phyloP scores from a whole-genome alignment of 2,113 vertebrate genomes.

The Myotis yumanensis region DNA sequence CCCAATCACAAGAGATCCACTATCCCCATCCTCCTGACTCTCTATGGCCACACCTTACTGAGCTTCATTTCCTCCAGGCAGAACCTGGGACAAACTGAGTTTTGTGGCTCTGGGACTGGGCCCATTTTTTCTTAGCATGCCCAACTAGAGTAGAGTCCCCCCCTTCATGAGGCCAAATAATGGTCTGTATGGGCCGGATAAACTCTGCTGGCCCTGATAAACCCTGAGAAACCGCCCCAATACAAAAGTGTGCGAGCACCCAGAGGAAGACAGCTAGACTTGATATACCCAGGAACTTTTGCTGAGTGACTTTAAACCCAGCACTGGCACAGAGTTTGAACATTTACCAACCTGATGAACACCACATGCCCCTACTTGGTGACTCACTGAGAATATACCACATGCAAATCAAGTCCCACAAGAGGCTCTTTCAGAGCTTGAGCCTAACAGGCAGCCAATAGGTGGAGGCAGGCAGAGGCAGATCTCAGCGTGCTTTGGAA shows the following conservation, averaged over 20 bases:
- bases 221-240: background rate
- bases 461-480: too few relatives aligned
- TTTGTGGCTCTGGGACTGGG: background rate
- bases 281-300: too few relatives aligned
- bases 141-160: background rate
- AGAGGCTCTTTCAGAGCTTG: too few relatives aligned
- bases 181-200: background rate
- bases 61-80: background rate
- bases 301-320: too few relatives aligned
- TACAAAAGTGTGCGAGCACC: background rate
- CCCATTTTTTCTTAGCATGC: too few relatives aligned
- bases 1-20: background rate
- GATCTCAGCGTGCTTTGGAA: too few relatives aligned
- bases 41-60: background rate
- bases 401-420: too few relatives aligned
- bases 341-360: too few relatives aligned
- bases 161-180: background rate
- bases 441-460: too few relatives aligned
- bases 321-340: too few relatives aligned
- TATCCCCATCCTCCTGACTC: background rate
- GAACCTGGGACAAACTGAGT: background rate
- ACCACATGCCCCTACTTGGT: too few relatives aligned
- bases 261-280: background rate
- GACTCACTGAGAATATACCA: too few relatives aligned
- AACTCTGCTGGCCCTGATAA: background rate